Conservation (phyloP, 2,888 invertebrate species). For the Sphaerolaimus hirsutus region DNA sequence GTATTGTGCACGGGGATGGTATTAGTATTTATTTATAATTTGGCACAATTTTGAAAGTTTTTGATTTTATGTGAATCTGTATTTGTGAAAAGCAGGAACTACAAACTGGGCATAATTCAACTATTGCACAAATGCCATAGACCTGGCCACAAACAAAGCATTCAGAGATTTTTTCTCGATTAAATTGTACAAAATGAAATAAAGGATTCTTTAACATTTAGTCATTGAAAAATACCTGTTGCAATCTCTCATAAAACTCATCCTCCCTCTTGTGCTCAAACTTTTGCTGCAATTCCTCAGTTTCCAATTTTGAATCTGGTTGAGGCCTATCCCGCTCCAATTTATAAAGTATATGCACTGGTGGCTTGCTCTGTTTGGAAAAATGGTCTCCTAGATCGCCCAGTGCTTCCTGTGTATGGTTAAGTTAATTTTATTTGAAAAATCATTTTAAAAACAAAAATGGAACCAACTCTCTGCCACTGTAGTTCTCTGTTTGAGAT, state of each 20-base stretch:
- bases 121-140: too few species aligned
- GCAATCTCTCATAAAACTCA: constrained; percentile 18
- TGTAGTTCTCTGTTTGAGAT: constrained; percentile 9
- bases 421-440: neutral
- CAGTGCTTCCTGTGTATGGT: constrained; percentile 9
- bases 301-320: constrained; percentile 20
- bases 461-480: constrained; percentile 14
- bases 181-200: neutral
- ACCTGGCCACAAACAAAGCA: neutral
- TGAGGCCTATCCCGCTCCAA: constrained; percentile 17
- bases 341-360: constrained; percentile 18
- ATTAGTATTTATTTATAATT: too few species aligned
- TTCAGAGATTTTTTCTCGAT: neutral
- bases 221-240: constrained; percentile 7
- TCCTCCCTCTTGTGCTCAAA: constrained; percentile 14
- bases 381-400: constrained; percentile 22
- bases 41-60: too few species aligned
- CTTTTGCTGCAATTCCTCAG: constrained; percentile 22
- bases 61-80: too few species aligned
- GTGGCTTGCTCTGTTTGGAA: constrained; percentile 18
- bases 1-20: neutral
- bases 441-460: too few species aligned
- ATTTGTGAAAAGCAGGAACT: too few species aligned
- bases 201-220: neutral
- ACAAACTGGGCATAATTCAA: too few species aligned